Evolutionary conservation across 2,113 vertebrate genomes (phyloP), one percentile per base, ranked within the genome.

Genomic region (Gadus macrocephalus): DNA sequence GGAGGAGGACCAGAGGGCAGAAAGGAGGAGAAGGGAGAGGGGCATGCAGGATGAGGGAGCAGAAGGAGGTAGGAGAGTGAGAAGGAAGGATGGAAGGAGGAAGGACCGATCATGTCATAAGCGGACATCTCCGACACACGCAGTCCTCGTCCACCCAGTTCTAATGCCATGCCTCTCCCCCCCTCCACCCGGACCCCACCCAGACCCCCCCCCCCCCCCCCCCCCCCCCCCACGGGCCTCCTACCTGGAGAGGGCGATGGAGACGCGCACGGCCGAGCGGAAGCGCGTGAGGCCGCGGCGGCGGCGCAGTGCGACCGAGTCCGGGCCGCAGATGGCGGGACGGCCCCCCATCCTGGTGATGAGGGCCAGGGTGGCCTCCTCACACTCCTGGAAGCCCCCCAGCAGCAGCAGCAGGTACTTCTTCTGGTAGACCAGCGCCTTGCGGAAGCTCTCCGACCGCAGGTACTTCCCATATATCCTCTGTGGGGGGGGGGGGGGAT

Each of bases 371-470:
- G 96, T 98, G 72, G 95, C 96, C 49, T 97, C 96, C 83, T 99
- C 97, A 62, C 96, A 99, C 81, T 98, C 95, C 83, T 98, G 96
- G 89, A 99, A 99, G 0, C 96, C 95, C 0, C 96, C 97, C 12
- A 99, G 87, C 71, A 99, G 86, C 68, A 99, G 90, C 87, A 99
- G 91, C 85, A 99, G 89, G 8, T 99, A 99, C 74, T 97, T 98
- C 78, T 99, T 99, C 91, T 99, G 97, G 82, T 99, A 99, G 77
- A 99, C 92, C 25, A 99, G 94, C 25, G 97, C 96, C 85, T 99
- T 99, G 68, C 96, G 92, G 79, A 98, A 99, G 78, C 97, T 96
- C 84, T 98, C 96, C 6, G 97, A 92, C 28, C 96, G 91, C 70
- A 99, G 87, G 76, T 96, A 99, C 79, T 93, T 96, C 31, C 95